These are phyloP conservation scores for Cavia porcellus DNA, from an alignment of 2,113 vertebrate species.

Conservation along the genomic window DNA sequence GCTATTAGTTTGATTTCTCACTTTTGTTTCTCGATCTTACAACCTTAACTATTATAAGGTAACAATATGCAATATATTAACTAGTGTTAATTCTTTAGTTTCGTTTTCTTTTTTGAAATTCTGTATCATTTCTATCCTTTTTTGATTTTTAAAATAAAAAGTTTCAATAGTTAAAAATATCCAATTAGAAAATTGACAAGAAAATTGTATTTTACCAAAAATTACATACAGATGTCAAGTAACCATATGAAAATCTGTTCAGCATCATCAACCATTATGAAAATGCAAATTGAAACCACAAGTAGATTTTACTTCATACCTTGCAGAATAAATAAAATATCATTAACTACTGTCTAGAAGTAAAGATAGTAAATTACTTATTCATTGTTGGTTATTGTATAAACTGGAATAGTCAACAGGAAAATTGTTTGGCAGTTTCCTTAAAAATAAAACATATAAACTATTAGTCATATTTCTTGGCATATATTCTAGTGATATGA, in stretches of 20 bases:
- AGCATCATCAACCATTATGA: background rate
- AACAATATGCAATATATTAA: no score
- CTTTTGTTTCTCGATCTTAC: no score
- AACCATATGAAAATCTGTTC: slow-evolving; percentile 17
- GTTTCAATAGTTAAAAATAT: background rate
- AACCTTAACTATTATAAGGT: no score
- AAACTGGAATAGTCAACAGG: background rate
- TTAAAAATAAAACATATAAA: background rate
- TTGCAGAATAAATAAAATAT: background rate
- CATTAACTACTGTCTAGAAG: background rate
- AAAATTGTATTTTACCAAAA: background rate
- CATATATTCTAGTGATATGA: background rate
- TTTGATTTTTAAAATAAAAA: no score
- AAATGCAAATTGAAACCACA: background rate
- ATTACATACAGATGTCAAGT: background rate
- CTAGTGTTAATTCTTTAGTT: no score
- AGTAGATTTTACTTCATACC: background rate
- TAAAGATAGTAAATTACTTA: background rate
- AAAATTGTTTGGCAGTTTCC: background rate
- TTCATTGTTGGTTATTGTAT: background rate
- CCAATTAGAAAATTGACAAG: slow-evolving; percentile 34
- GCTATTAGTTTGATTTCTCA: no score
- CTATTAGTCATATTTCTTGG: background rate
- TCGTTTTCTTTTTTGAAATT: no score
- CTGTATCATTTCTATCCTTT: no score